Evolutionary conservation across 2,797 vertebrate genomes (phyloP).

Genomic region (Halcyon leucocephala): DNA sequence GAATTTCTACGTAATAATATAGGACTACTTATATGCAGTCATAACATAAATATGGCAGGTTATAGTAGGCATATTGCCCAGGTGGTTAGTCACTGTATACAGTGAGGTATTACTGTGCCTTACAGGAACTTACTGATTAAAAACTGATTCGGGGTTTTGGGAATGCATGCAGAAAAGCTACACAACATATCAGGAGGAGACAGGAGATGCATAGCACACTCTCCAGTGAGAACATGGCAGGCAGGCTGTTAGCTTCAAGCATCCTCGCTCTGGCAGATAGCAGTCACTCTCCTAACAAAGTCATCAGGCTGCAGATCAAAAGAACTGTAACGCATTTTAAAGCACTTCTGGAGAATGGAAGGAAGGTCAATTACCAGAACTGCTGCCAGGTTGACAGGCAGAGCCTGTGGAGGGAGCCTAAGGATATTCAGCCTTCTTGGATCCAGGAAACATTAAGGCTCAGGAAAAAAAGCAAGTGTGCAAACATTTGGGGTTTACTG

Average conservation of each 20-base stretch:
- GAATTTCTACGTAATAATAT: not conserved
- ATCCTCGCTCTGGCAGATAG: not conserved
- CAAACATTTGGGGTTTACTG: not conserved
- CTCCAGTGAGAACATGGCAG: not conserved
- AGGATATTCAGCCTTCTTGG: not conserved
- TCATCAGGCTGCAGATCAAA: not conserved
- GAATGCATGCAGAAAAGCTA: not conserved
- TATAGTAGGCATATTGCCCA: not conserved
- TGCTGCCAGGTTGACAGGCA: not conserved
- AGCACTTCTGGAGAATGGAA: not conserved
- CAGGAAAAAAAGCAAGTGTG: not conserved
- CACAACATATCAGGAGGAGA: not conserved
- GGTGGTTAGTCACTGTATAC: not conserved
- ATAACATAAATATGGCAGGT: not conserved
- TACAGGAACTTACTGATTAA: not conserved
- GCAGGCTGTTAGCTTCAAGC: not conserved
- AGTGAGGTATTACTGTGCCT: not conserved
- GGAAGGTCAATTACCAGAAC: not conserved
- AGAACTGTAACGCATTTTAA: not conserved
- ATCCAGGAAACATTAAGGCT: not conserved
- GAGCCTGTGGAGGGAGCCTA: not conserved
- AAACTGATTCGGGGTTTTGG: not conserved
- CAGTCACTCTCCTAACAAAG: not conserved
- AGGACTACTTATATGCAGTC: not conserved
- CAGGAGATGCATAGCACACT: not conserved